These are phyloP conservation scores for Sipha flava DNA, from an alignment of 1,140 invertebrate genomes.

Conservation along the genomic window DNA sequence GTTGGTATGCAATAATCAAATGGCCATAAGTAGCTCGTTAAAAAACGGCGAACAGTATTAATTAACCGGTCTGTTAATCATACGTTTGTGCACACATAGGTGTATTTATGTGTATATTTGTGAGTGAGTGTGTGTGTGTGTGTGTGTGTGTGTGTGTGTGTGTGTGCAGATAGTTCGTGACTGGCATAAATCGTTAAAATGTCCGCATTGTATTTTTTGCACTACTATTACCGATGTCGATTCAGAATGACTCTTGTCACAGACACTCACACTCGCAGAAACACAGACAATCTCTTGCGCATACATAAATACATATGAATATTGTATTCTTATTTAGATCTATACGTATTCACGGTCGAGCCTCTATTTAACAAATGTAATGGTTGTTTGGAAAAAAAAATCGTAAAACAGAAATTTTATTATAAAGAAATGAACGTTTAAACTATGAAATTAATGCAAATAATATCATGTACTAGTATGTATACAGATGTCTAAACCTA, in stretches of 20 bases:
- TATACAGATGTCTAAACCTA: too few species aligned
- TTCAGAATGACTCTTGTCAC: background rate
- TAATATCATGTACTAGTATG: too few species aligned
- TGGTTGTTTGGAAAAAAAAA: too few species aligned
- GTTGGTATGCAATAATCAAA: background rate
- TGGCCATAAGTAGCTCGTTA: background rate
- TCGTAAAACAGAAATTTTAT: too few species aligned
- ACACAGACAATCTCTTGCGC: background rate
- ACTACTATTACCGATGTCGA: background rate
- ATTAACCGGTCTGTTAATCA: constrained; percentile 6
- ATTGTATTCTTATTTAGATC: too few species aligned
- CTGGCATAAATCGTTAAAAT: background rate
- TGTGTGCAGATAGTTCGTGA: background rate
- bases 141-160: background rate
- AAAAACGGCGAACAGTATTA: background rate
- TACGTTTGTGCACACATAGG: background rate
- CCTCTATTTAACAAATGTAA: too few species aligned
- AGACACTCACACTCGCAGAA: background rate
- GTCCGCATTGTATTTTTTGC: background rate
- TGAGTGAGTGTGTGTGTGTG: background rate
- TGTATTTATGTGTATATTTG: too few species aligned
- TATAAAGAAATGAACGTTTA: too few species aligned
- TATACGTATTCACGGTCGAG: too few species aligned
- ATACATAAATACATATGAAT: background rate
- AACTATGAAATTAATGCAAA: too few species aligned